Evolutionary conservation across 2,888 invertebrate species (phyloP), one percentile per base, ranked within the genome.

Genomic region (Cataglyphis cursor): DNA sequence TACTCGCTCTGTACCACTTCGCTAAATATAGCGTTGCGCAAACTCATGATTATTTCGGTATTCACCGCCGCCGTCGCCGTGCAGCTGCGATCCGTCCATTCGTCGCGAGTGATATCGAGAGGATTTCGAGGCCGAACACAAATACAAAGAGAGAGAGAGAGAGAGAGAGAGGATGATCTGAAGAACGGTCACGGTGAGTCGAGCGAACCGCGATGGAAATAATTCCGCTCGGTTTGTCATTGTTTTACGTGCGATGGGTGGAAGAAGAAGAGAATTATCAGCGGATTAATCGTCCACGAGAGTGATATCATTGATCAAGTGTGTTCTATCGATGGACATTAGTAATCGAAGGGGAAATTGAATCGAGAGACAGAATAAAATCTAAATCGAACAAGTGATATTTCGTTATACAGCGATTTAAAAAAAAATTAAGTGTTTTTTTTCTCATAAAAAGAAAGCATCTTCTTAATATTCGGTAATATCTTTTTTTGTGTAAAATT

Each of bases 21-120:
- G 78, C 78, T 80, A 80, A 80, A 80, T 80, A 80, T 80, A 80
- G 59, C 78, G 68, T 21, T 31, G 48, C 31, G 59, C 44, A 44
- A 21, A 78, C 68, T 78, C 44, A 59, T 35, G 78, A 80, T 80
- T 80, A 80, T 80, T 80, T 80, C 70, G 59, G 78, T 78, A 35
- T 78, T 59, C 51, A 41, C 41, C 21, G 21, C 21, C 21, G 54
- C 8, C 54, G 9, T 18, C 51, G 54, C 0, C 21, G 54, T 6
- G 44, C 78, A 80, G 59, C 70, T 70, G 44, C 68, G 78, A 68
- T 65, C 21, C 64, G 12, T 65, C 62, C 44, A 31, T 65, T 31
- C 44, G 59, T 59, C 78, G 78, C 44, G 57, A 78, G 78, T 80
- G 78, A 59, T 80, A 80, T 80, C 59, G 78, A 70, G 78, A 78